Evolutionary conservation across 2,797 vertebrate species (phyloP).

Genomic region (Poliocrania exsul): DNA sequence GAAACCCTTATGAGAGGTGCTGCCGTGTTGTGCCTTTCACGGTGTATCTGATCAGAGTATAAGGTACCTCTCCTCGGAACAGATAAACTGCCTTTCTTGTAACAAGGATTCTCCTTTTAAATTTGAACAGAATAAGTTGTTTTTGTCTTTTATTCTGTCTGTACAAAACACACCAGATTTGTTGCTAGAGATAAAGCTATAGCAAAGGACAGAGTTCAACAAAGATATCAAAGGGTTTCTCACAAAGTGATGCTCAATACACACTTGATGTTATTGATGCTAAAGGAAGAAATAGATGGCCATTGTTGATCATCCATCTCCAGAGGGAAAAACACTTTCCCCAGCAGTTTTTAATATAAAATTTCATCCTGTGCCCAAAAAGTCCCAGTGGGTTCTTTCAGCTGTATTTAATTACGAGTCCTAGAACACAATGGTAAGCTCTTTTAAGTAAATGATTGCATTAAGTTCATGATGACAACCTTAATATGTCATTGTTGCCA

Average conservation of each 20-base stretch:
- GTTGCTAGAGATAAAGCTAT: neutral
- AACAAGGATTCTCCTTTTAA: neutral
- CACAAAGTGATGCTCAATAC: neutral
- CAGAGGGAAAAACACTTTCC: neutral
- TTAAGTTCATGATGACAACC: neutral
- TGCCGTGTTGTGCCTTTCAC: accelerated
- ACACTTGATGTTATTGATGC: neutral
- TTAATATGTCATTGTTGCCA: neutral
- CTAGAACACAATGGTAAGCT: neutral
- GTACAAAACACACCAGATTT: neutral
- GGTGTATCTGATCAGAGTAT: neutral
- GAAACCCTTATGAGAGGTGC: accelerated
- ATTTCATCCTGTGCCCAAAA: neutral
- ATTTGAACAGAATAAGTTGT: neutral
- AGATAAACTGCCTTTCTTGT: neutral
- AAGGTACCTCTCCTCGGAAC: neutral
- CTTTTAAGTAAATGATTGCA: neutral
- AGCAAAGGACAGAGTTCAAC: neutral
- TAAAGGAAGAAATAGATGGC: neutral
- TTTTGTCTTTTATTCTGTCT: neutral
- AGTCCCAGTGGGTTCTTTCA: neutral
- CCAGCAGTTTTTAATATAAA: neutral
- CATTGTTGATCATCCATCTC: neutral
- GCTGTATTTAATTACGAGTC: neutral
- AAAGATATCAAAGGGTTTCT: conserved; percentile 12